Evolutionary conservation across 2,797 vertebrate species (phyloP).

Genomic region (Scyliorhinus canicula): DNA sequence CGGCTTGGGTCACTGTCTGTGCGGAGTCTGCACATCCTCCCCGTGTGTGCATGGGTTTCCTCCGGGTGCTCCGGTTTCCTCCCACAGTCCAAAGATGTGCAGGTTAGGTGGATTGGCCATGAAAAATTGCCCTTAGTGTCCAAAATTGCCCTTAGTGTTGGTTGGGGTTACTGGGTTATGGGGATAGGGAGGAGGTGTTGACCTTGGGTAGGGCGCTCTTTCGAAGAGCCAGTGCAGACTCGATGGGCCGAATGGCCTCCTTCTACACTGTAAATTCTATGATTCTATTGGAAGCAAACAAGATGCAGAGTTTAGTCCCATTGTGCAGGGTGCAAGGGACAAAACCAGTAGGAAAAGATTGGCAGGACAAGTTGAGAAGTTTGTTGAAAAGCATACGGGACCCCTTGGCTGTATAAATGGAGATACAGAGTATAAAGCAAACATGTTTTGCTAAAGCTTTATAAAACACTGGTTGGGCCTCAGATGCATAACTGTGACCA

Average conservation of each 20-base stretch:
- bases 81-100: too few species aligned
- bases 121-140: too few species aligned
- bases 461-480: background rate
- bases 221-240: background rate
- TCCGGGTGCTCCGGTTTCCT: too few species aligned
- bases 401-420: background rate
- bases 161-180: too few species aligned
- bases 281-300: background rate
- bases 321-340: background rate
- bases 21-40: too few species aligned
- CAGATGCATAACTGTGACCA: background rate
- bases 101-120: too few species aligned
- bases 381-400: background rate
- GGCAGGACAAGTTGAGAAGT: background rate
- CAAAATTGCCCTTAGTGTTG: too few species aligned
- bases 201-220: too few species aligned
- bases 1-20: too few species aligned
- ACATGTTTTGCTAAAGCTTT: background rate
- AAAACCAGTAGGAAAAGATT: background rate
- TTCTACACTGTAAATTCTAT: background rate
- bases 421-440: background rate
- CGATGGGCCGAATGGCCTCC: background rate
- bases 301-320: background rate
- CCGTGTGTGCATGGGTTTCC: too few species aligned
- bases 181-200: too few species aligned